Conservation (phyloP, 2,113 vertebrate genomes). For the Corythornis vintsioides region DNA sequence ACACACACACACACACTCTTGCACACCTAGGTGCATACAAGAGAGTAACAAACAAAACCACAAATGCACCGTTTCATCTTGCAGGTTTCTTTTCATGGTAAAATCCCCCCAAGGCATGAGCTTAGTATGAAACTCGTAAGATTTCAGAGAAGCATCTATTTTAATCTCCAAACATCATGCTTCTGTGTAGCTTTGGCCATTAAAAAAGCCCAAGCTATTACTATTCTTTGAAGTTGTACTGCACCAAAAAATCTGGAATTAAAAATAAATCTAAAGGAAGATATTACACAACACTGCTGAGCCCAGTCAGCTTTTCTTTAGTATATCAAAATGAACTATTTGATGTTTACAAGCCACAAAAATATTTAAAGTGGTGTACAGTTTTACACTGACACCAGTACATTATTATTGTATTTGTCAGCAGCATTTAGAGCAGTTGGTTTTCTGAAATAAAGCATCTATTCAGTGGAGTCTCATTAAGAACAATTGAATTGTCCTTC, state of each 20-base stretch:
- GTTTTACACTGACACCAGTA: background rate
- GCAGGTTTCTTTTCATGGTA: background rate
- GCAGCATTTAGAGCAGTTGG: background rate
- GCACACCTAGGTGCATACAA: accelerated
- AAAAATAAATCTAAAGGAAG: background rate
- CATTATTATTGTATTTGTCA: background rate
- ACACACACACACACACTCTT: background rate
- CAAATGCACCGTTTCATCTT: background rate
- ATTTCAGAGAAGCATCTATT: background rate
- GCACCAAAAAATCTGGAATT: background rate
- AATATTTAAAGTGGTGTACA: background rate
- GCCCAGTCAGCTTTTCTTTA: background rate
- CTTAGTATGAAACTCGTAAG: background rate
- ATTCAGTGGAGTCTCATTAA: slow-evolving; percentile 24
- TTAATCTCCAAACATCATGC: background rate
- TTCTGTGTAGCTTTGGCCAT: background rate
- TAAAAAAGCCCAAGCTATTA: background rate
- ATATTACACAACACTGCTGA: background rate
- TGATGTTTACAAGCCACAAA: background rate
- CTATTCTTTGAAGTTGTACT: background rate
- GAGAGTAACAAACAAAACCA: background rate
- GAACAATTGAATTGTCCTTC: slow-evolving; percentile 48
- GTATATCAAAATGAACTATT: background rate
- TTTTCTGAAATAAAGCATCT: slow-evolving; percentile 26
- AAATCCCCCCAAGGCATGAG: background rate